Evolutionary conservation across 1,140 invertebrate genomes (phyloP).

Genomic region (Drosophila repletoides): DNA sequence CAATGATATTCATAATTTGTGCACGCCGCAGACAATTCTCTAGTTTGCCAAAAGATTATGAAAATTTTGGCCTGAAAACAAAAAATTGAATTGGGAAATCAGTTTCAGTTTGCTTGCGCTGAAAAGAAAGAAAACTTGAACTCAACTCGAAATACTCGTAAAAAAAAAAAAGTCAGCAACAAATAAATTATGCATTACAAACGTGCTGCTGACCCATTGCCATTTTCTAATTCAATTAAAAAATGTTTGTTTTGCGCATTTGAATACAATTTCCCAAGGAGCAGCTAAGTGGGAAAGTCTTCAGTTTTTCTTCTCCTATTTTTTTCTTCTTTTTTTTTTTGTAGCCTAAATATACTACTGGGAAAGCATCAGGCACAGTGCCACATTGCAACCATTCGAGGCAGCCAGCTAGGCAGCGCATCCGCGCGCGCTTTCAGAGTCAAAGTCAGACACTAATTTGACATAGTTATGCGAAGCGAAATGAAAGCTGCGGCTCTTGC

Average conservation of each 20-base stretch:
- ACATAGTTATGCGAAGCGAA: slow-evolving; percentile 78
- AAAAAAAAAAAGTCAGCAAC: slow-evolving; percentile 21
- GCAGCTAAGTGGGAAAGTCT: slow-evolving; percentile 64
- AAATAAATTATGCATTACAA: slow-evolving; percentile 80
- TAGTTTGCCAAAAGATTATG: slow-evolving; percentile 79
- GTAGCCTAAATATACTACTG: slow-evolving; percentile 58
- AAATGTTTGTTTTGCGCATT: slow-evolving; percentile 66
- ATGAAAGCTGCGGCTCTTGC: slow-evolving; percentile 59
- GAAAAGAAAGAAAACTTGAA: slow-evolving; percentile 32
- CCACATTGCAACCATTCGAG: slow-evolving; percentile 9
- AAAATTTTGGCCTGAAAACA: slow-evolving; percentile 73
- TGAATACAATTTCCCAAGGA: slow-evolving; percentile 78
- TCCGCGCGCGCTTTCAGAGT: no score
- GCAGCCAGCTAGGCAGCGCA: slow-evolving; percentile 16
- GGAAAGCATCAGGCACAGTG: slow-evolving; percentile 58
- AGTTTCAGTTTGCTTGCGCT: slow-evolving; percentile 24
- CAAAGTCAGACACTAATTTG: slow-evolving; percentile 71
- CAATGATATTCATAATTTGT: slow-evolving; percentile 76
- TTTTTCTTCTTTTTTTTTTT: slow-evolving; percentile 12
- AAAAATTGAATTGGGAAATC: slow-evolving; percentile 21
- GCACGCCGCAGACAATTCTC: slow-evolving; percentile 54
- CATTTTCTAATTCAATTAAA: slow-evolving; percentile 82
- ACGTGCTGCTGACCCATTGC: slow-evolving; percentile 81
- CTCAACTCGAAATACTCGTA: slow-evolving; percentile 13
- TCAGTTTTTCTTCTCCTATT: no score